A percentile compares a stretch with the other conserved stretches of the same genome.
These are phyloP conservation scores for Arge pagana DNA, from an alignment of 2,888 invertebrate species.

Conservation along the genomic window DNA sequence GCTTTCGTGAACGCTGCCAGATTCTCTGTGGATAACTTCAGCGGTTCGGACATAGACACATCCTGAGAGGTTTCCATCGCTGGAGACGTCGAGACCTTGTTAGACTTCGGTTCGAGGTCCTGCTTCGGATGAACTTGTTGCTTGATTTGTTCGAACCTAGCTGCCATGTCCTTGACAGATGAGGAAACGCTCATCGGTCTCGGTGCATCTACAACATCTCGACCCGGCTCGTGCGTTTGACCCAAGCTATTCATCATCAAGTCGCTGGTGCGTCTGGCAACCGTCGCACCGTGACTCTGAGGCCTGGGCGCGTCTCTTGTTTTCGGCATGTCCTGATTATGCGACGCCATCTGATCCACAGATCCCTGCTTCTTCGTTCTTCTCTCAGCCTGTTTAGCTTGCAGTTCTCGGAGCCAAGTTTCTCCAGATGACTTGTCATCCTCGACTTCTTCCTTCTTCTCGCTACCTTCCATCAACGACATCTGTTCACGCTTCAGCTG, in stretches of 20 bases:
- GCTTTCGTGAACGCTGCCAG: constrained; percentile 26
- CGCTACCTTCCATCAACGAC: constrained; percentile 43
- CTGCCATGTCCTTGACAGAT: constrained; percentile 78
- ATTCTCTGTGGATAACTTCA: constrained; percentile 33
- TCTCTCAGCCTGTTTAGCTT: constrained; percentile 76
- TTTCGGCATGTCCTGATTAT: constrained; percentile 54
- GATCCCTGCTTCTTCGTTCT: constrained; percentile 59
- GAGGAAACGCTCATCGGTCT: constrained; percentile 38
- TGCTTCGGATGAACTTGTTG: constrained; percentile 42
- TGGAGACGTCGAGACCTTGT: constrained; percentile 38
- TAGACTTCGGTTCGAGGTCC: constrained; percentile 37
- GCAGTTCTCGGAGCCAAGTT: constrained; percentile 78
- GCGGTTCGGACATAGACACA: constrained; percentile 13
- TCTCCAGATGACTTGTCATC: constrained; percentile 60
- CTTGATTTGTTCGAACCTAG: constrained; percentile 73
- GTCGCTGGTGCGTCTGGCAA: constrained; percentile 49
- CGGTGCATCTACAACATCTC: constrained; percentile 50
- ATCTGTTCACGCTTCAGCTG: constrained; percentile 58
- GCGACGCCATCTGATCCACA: constrained; percentile 30
- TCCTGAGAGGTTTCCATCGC: constrained; percentile 32
- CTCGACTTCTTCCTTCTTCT: constrained; percentile 43
- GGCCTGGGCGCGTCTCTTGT: constrained; percentile 27
- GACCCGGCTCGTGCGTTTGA: constrained; percentile 37
- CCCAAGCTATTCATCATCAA: constrained; percentile 48
- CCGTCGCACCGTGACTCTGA: constrained; percentile 35